Evolutionary conservation across 2,113 vertebrate species (phyloP), one percentile per base, ranked within the genome.

Genomic region (Azemiops feae): DNA sequence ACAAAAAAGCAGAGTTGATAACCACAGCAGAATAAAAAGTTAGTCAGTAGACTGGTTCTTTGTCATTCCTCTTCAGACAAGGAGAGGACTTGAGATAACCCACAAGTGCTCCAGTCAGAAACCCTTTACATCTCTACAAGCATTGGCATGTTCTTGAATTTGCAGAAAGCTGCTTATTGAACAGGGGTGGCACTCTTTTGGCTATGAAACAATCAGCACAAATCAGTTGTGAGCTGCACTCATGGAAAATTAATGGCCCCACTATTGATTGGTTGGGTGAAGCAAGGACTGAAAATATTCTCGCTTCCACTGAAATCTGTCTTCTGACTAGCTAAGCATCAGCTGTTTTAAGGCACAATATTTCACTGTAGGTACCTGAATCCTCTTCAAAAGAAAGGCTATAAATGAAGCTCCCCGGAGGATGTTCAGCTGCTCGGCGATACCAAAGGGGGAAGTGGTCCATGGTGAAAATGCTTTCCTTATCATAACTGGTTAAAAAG

Each of bases 401-500:
- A 97, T 98, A 99, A 91, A 99, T 96, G 97, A 99, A 99, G 96
- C 98, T 98, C 92, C 99, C 99, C 0, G 98, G 94, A 39, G 98
- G 98, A 93, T 98, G 97, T 94, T 99, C 99, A 0, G 98, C 98
- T 0, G 99, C 99, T 94, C 98, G 97, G 53, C 99, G 98, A 96
- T 99, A 99, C 99, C 99, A 99, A 94, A 99, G 96, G 0, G 99
- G 99, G 95, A 99, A 99, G 96, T 98, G 98, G 96, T 99, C 99
- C 98, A 99, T 96, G 6, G 99, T 99, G 98, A 99, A 99, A 94
- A 99, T 97, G 85, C 98, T 99, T 94, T 98, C 98, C 93, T 98
- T 98, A 39, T 99, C 99, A 30, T 97, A 96, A 25, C 96, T 95
- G 0, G 98, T 98, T 97, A 99, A 97, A 97, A 99, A 99, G 95